A percentile compares a stretch with the other conserved stretches of the same genome.
Evolutionary conservation across 53 echinoderm and acorn worm genomes (phyloP).

Genomic region (Mesocentrotus franciscanus): DNA sequence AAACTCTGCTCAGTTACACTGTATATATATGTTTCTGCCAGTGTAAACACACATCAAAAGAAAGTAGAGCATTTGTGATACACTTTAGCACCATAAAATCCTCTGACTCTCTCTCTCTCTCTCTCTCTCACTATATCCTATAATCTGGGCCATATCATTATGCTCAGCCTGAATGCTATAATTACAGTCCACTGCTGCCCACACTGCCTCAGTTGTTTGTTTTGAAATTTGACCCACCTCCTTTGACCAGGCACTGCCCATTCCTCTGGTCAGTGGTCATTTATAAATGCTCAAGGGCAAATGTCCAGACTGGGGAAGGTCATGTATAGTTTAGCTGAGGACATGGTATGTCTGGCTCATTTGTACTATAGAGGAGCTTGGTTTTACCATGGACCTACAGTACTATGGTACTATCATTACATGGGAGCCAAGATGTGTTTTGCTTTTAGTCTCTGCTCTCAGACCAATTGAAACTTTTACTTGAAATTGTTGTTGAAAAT

Average conservation of each 20-base stretch:
- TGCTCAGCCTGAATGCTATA: not conserved
- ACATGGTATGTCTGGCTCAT: slow-evolving; percentile 34
- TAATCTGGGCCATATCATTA: not conserved
- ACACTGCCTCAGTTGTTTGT: not conserved
- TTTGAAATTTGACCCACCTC: slow-evolving; percentile 46
- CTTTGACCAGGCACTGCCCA: not conserved
- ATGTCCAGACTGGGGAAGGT: slow-evolving; percentile 53
- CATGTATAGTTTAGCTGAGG: slow-evolving; percentile 43
- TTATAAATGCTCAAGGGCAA: slow-evolving; percentile 44
- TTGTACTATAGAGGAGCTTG: no score
- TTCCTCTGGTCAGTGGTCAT: slow-evolving; percentile 44
- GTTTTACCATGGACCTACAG: no score
- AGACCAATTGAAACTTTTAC: not conserved
- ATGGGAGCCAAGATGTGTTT: not conserved
- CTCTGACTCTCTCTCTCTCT: not conserved
- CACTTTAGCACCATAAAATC: not conserved
- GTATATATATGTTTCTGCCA: not conserved
- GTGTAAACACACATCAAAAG: not conserved
- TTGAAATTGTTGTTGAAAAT: no score
- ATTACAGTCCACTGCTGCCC: not conserved
- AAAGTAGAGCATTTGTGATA: not conserved
- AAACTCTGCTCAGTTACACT: no score
- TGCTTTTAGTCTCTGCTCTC: not conserved
- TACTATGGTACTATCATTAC: no score
- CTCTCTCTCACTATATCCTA: not conserved